Evolutionary conservation across 2,888 invertebrate species (phyloP), one percentile per base, ranked within the genome.

Genomic region (Torymus aiolomorphi): DNA sequence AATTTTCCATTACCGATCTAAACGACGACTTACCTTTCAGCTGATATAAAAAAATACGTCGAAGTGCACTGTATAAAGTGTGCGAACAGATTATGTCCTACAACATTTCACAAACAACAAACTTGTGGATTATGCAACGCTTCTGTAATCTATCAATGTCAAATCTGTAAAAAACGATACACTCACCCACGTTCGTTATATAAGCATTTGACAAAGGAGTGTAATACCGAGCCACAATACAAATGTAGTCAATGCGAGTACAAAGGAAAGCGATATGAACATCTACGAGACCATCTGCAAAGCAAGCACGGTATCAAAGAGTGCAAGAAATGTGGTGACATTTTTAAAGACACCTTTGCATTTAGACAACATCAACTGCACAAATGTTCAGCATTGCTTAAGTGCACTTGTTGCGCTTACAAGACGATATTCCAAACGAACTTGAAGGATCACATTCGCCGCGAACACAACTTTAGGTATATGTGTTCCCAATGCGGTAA

Each of bases 231-330:
- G 12, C 18, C 14, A 18, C 10, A 31, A n/a, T 75, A 59, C 59
- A 1, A 54, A 8, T 76, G 76, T n/a, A 2, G 5, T 4, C 0
- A 69, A 2, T 76, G 76, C 5, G 52, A 52, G 0, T 76, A 76
- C 62, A 18, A 1, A 2, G 16, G 59, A 0, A 69, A 76, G 5
- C 69, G 59, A 20, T 61, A 76, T n/a, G n/a, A n/a, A 54, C 52
- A 62, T 18, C 61, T 76, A 5, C 31, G n/a, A 18, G 0, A 11
- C 0, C 76, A 76, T 18, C 18, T 62, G 2, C 0, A 69, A 8
- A 69, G 69, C 11, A 69, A 62, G 4, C 67, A 61, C 12, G 5
- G 3, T 13, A 18, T 18, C 5, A 69, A 69, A 8, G 8, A 18
- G 1, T 76, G 69, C 54, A 12, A 0, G 1, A 52, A 31, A 8